These are phyloP conservation scores for Papilio protenor DNA, from an alignment of 2,888 invertebrate genomes.

Conservation along the genomic window DNA sequence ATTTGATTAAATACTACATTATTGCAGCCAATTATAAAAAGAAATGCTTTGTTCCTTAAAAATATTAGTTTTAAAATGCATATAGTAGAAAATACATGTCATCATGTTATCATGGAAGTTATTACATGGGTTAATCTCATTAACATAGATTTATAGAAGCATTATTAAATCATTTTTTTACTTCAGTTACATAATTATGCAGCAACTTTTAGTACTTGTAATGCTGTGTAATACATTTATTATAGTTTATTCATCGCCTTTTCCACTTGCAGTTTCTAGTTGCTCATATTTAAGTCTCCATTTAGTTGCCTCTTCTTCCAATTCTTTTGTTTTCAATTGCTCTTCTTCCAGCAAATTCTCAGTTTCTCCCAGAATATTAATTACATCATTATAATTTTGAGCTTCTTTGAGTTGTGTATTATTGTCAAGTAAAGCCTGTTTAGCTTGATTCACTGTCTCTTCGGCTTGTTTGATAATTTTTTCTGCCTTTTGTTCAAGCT, in stretches of 20 bases:
- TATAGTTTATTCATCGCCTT: slow-evolving; percentile 56
- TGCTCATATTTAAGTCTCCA: slow-evolving; percentile 69
- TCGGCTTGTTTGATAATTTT: slow-evolving; percentile 88
- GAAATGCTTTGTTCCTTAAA: background rate
- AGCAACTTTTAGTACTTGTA: background rate
- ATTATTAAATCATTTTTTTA: background rate
- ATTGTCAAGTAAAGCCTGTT: slow-evolving; percentile 61
- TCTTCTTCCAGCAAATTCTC: slow-evolving; percentile 60
- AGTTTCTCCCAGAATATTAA: slow-evolving; percentile 56
- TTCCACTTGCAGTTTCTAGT: slow-evolving; percentile 46
- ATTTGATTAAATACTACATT: background rate
- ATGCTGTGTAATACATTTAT: background rate
- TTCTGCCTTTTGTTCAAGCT: slow-evolving; percentile 85
- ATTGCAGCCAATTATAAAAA: background rate
- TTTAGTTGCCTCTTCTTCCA: slow-evolving; percentile 61
- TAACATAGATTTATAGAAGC: background rate
- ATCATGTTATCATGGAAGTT: background rate
- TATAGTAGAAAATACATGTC: background rate
- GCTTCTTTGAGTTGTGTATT: slow-evolving; percentile 55
- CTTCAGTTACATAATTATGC: background rate
- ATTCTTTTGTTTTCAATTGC: slow-evolving; percentile 54
- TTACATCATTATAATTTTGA: slow-evolving; percentile 53
- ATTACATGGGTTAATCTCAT: background rate
- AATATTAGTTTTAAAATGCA: background rate
- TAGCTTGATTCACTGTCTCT: slow-evolving; percentile 82